A percentile compares a stretch with the other conserved stretches of the same genome.
Evolutionary conservation across 1,140 invertebrate genomes (phyloP).

Genomic region (Tetraneura akinire): DNA sequence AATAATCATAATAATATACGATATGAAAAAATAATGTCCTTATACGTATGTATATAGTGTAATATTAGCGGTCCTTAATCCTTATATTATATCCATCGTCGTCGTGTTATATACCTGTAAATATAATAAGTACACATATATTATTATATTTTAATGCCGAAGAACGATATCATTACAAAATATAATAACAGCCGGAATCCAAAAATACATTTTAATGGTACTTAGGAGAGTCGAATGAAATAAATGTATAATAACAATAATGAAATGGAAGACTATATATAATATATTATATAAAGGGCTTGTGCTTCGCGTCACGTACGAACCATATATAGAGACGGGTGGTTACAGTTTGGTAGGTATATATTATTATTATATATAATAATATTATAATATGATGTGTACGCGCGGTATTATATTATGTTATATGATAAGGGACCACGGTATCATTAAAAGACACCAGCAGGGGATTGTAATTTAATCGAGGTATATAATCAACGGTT

Average conservation of each 20-base stretch:
- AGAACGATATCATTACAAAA: background rate
- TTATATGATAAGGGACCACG: constrained; percentile 12
- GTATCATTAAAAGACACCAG: constrained; percentile 23
- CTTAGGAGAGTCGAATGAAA: background rate
- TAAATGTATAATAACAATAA: background rate
- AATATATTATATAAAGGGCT: background rate
- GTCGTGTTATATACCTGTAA: no score
- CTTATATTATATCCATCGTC: no score
- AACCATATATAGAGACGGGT: background rate
- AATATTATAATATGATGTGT: no score
- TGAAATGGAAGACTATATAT: background rate
- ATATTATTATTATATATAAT: no score
- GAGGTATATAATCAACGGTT: constrained; percentile 23
- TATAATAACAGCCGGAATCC: constrained; percentile 7
- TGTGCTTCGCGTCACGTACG: constrained; percentile 18
- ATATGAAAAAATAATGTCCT: no score
- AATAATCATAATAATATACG: no score
- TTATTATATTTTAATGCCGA: background rate
- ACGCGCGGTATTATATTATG: background rate
- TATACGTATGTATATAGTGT: no score
- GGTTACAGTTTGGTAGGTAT: no score
- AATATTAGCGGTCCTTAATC: no score
- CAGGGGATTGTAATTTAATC: constrained; percentile 28
- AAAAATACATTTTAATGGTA: constrained; percentile 40
- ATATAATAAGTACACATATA: no score